These are phyloP conservation scores for Lanistes nyassanus DNA, from an alignment of 1,140 invertebrate genomes.

Conservation along the genomic window DNA sequence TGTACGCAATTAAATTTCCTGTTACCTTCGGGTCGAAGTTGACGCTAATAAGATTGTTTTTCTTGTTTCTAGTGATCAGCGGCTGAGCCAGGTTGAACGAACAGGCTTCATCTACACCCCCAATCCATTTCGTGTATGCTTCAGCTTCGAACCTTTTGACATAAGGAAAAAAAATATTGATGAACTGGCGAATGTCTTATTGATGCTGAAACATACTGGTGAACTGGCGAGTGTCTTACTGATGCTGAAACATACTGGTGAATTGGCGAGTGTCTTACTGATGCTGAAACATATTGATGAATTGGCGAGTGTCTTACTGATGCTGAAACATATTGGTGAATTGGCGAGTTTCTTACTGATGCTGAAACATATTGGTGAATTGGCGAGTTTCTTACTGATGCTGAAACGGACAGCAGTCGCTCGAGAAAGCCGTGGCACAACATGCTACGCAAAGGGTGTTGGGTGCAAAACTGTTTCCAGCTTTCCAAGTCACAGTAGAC, in stretches of 20 bases:
- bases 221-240: conserved; percentile 36
- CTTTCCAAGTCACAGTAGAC: too few relatives aligned
- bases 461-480: too few relatives aligned
- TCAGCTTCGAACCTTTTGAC: conserved; percentile 58
- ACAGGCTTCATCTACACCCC: conserved; percentile 64
- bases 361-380: too few relatives aligned
- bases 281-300: too few relatives aligned
- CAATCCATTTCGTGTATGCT: conserved; percentile 65
- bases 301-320: too few relatives aligned
- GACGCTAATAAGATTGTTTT: conserved; percentile 63
- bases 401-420: too few relatives aligned
- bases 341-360: too few relatives aligned
- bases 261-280: background rate
- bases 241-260: background rate
- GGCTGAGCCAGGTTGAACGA: conserved; percentile 67
- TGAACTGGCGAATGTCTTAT: background rate
- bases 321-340: too few relatives aligned
- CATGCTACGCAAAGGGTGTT: too few relatives aligned
- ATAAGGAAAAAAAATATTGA: background rate
- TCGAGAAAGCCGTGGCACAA: too few relatives aligned
- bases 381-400: too few relatives aligned
- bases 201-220: conserved; percentile 9
- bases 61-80: conserved; percentile 60
- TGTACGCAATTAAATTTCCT: background rate
- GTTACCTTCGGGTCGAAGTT: conserved; percentile 69